Evolutionary conservation across 2,888 invertebrate species (phyloP).

Genomic region (Timema cristinae): DNA sequence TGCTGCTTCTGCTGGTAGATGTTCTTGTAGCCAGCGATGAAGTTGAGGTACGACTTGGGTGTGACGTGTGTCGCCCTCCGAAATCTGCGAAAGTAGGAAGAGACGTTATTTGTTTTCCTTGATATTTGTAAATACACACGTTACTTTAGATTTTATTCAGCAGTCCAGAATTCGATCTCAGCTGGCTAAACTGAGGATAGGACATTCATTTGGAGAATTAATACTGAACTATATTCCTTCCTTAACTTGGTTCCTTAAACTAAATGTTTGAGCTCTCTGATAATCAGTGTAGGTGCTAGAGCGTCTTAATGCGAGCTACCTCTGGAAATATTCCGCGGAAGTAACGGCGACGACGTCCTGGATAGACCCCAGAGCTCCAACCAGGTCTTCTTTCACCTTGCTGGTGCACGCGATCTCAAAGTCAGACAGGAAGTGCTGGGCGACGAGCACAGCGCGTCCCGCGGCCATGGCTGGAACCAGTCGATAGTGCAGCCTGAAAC

Average conservation of each 20-base stretch:
- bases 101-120: neutral
- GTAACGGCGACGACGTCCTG: conserved; percentile 87
- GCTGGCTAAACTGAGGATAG: neutral
- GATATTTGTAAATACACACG: neutral
- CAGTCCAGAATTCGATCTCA: neutral
- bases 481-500: conserved; percentile 98
- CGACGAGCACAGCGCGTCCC: conserved; percentile 91
- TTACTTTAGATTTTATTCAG: neutral
- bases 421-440: conserved; percentile 83
- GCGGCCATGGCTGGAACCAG: conserved; percentile 98
- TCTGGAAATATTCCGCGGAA: conserved; percentile 82
- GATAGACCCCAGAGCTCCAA: conserved; percentile 86
- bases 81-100: conserved; percentile 57
- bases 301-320: conserved; percentile 40
- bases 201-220: too few relatives aligned
- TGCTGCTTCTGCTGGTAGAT: conserved; percentile 86
- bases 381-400: conserved; percentile 79
- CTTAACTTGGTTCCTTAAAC: too few relatives aligned
- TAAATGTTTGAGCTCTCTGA: too few relatives aligned
- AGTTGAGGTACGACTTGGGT: conserved; percentile 94
- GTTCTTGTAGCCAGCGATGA: conserved; percentile 91
- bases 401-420: conserved; percentile 85
- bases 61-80: conserved; percentile 94
- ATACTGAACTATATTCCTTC: too few relatives aligned
- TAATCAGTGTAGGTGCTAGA: neutral